These are phyloP conservation scores for Chaetodon trifasciatus DNA, from an alignment of 2,797 vertebrate genomes.

Conservation along the genomic window DNA sequence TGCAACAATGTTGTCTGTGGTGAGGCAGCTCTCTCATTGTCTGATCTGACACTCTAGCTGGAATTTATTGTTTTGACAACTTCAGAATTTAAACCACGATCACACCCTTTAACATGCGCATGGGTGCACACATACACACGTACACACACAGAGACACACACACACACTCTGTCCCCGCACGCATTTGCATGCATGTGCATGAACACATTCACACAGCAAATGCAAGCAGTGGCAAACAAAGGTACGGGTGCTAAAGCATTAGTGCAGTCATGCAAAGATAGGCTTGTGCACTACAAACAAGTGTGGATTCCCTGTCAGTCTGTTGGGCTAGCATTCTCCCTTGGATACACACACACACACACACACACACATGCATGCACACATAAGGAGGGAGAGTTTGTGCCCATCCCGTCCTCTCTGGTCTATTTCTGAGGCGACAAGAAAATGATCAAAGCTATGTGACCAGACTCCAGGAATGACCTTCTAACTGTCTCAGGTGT, in stretches of 20 bases:
- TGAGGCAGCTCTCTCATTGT: not conserved
- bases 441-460: slow-evolving; percentile 85
- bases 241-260: slow-evolving; percentile 63
- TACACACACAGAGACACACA: slow-evolving; percentile 15
- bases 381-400: slow-evolving; percentile 44
- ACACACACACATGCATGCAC: slow-evolving; percentile 36
- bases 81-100: slow-evolving; percentile 25
- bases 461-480: slow-evolving; percentile 80
- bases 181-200: slow-evolving; percentile 28
- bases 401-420: slow-evolving; percentile 58
- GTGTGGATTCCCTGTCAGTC: slow-evolving; percentile 58
- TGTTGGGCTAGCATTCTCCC: slow-evolving; percentile 32
- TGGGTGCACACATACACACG: slow-evolving; percentile 20
- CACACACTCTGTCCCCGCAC: slow-evolving; percentile 23
- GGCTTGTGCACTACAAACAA: slow-evolving; percentile 75
- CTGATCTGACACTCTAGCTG: not conserved
- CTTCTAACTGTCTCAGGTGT: slow-evolving; percentile 81
- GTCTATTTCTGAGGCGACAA: slow-evolving; percentile 84
- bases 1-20: not conserved
- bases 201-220: slow-evolving; percentile 43
- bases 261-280: slow-evolving; percentile 71
- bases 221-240: slow-evolving; percentile 51
- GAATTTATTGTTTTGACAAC: slow-evolving; percentile 34
- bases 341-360: slow-evolving; percentile 51
- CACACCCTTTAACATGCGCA: not conserved